Percentiles rank a stretch among this genome's conserved stretches.
Conservation (phyloP, 2,113 vertebrate genomes). For the Propithecus coquereli region DNA sequence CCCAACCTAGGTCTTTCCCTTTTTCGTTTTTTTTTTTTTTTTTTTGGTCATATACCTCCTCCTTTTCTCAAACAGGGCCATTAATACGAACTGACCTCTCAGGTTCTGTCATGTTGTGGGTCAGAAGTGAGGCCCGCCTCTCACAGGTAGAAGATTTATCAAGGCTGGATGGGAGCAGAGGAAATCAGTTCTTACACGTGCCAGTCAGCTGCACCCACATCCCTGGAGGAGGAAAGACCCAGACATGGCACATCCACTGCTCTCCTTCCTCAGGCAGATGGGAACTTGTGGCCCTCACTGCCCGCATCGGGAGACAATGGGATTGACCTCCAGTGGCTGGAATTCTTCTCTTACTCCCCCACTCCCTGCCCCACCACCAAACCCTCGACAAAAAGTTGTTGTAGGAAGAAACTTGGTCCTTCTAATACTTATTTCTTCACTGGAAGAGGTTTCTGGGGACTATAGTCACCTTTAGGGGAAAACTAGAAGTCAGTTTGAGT, state of each 20-base stretch:
- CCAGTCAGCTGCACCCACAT: background rate
- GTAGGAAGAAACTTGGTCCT: background rate
- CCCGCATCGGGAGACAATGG: background rate
- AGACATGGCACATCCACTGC: background rate
- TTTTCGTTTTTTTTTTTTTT: background rate
- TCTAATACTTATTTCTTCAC: background rate
- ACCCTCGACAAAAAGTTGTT: background rate
- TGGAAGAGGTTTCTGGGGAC: background rate
- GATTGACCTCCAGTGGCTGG: background rate
- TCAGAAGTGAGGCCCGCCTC: background rate
- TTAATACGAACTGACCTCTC: background rate
- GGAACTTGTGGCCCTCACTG: background rate
- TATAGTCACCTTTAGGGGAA: background rate
- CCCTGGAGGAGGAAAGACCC: background rate
- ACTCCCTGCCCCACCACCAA: background rate
- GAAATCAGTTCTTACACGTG: background rate
- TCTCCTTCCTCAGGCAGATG: background rate
- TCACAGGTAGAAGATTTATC: background rate
- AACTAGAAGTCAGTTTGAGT: background rate
- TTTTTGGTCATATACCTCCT: background rate
- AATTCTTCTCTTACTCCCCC: background rate
- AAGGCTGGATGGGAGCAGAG: background rate
- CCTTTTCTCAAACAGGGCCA: background rate
- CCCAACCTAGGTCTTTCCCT: background rate
- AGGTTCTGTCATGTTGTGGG: background rate